phyloP scores from a whole-genome alignment of 2,888 invertebrate species.

The Apotomis turbidana region DNA sequence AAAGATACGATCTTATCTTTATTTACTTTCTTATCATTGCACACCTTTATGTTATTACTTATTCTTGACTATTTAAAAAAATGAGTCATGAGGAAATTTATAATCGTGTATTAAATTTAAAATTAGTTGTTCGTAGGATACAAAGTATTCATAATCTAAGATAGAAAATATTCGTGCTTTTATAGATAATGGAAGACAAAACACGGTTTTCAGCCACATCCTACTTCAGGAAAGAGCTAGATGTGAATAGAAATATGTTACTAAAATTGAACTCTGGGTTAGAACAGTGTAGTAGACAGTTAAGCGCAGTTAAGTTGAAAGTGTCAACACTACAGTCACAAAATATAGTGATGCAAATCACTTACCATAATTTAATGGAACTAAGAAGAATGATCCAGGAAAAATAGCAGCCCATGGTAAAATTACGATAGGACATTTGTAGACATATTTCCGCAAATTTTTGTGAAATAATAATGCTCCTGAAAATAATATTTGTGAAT shows the following conservation, averaged over 20 bases:
- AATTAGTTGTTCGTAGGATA: not conserved
- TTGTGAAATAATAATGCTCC: not conserved
- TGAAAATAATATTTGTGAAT: too few relatives aligned
- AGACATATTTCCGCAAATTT: not conserved
- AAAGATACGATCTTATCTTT: conserved; percentile 6
- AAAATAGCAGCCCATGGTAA: conserved; percentile 12
- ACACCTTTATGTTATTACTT: conserved; percentile 29
- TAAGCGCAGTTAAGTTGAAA: conserved; percentile 59
- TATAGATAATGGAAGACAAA: conserved; percentile 28
- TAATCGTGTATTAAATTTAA: not conserved
- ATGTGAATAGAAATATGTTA: conserved; percentile 32
- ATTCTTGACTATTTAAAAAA: conserved; percentile 18
- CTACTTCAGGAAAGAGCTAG: conserved; percentile 29
- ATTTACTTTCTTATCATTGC: conserved; percentile 31
- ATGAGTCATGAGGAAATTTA: not conserved
- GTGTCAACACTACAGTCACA: conserved; percentile 62
- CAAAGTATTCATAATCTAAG: not conserved
- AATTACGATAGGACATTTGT: not conserved
- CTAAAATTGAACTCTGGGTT: conserved; percentile 55
- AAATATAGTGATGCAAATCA: conserved; percentile 56
- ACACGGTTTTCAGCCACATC: conserved; percentile 1
- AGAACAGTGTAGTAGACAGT: conserved; percentile 52
- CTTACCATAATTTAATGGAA: conserved; percentile 66
- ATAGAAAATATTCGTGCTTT: not conserved
- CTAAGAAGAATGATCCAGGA: conserved; percentile 58